A percentile compares a stretch with the other conserved stretches of the same genome.
phyloP scores from a whole-genome alignment of 2,888 invertebrate species.

The Neria commutata region DNA sequence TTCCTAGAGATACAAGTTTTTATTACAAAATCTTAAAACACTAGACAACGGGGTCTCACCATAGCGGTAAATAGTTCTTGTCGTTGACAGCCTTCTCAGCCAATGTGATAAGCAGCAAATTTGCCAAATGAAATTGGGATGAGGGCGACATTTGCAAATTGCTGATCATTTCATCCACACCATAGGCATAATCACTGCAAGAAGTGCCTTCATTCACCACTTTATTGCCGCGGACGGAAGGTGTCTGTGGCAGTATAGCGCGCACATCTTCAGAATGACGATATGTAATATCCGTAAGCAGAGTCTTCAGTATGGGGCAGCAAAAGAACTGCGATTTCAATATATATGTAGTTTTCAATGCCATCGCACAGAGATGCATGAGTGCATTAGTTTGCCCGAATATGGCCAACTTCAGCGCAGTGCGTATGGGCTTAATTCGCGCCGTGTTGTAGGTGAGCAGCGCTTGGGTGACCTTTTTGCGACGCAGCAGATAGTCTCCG shows the following conservation, averaged over 20 bases:
- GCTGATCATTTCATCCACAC: conserved; percentile 55
- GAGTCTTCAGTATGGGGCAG: conserved; percentile 46
- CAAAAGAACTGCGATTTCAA: conserved; percentile 53
- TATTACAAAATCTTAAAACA: too few relatives aligned
- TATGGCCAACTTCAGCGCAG: conserved; percentile 62
- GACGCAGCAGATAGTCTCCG: conserved; percentile 79
- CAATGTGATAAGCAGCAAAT: conserved; percentile 59
- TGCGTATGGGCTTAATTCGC: conserved; percentile 64
- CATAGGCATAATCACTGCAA: conserved; percentile 59
- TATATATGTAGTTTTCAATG: conserved; percentile 56
- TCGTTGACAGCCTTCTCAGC: conserved; percentile 60
- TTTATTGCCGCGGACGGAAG: conserved; percentile 26
- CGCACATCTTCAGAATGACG: conserved; percentile 58
- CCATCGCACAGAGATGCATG: conserved; percentile 62
- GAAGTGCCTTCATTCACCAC: conserved; percentile 46
- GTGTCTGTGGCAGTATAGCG: conserved; percentile 43
- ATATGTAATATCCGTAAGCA: conserved; percentile 52
- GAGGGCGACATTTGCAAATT: conserved; percentile 61
- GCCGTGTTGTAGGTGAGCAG: conserved; percentile 81
- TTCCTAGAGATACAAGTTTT: conserved; percentile 51
- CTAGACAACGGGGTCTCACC: conserved; percentile 53
- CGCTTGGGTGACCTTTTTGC: conserved; percentile 77
- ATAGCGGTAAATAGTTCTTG: conserved; percentile 59
- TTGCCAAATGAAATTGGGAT: conserved; percentile 62
- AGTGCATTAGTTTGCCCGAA: conserved; percentile 60